Conservation (phyloP, 2,888 invertebrate genomes). For the Parnassius mnemosyne region DNA sequence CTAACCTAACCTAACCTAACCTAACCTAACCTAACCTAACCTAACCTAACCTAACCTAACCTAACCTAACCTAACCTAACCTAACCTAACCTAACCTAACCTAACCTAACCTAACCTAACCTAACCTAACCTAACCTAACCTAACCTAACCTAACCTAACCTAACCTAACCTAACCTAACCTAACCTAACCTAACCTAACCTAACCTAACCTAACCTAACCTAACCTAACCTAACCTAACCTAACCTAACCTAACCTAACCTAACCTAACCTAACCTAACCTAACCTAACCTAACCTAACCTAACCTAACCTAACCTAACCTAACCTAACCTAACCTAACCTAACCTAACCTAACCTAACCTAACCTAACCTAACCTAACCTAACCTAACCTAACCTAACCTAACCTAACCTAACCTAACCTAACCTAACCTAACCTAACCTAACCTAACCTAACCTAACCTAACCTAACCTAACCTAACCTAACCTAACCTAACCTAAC, state of each 20-base stretch:
- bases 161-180: constrained; percentile 17
- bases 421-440: constrained; percentile 4
- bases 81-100: constrained; percentile 26
- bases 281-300: constrained; percentile 4
- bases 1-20: constrained; percentile 1
- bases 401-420: constrained; percentile 4
- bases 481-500: constrained; percentile 4
- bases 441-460: constrained; percentile 4
- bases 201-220: constrained; percentile 4
- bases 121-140: constrained; percentile 13
- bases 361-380: constrained; percentile 1
- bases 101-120: constrained; percentile 23
- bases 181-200: constrained; percentile 7
- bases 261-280: constrained; percentile 4
- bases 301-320: constrained; percentile 4
- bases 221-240: constrained; percentile 4
- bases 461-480: constrained; percentile 4
- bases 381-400: constrained; percentile 4
- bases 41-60: constrained; percentile 1
- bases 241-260: constrained; percentile 4
- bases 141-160: constrained; percentile 21
- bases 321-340: constrained; percentile 4
- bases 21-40: constrained; percentile 1
- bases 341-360: constrained; percentile 4
- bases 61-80: constrained; percentile 26